Base-by-base conservation (phyloP, 2,888 invertebrate species). In the Coleophora deauratella region DNA sequence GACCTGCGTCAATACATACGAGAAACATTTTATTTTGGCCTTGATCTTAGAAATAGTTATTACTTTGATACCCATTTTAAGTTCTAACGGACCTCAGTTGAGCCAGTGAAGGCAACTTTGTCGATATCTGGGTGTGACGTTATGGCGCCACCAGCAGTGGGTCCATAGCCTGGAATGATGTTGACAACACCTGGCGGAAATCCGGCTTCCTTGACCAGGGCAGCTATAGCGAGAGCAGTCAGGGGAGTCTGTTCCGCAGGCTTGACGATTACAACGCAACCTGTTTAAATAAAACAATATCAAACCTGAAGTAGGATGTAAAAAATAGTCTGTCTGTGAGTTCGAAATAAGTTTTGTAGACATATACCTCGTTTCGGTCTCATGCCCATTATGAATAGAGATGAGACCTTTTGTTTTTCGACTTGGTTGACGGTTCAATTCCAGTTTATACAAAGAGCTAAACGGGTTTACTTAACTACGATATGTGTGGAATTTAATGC, bases 171-270 rank as follows among this genome's bases (percentile, higher is more conserved):
- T 32, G 96, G 92, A 8, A 98, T 86, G 9, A 98, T 89, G 72
- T 97, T 98, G 2, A 98, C 69, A 0, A 98, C 97, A 27, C 97
- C 97, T 36, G 92, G 87, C 0, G 97, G 97, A 66, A 97, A 93
- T 9, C 97, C 97, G 42, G 95, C 97, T 85, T 97, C 93, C 62
- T 91, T 93, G n/a, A 87, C 74, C 43, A 98, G 80, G 44, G 94
- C 90, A 1, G 95, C 97, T 9, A 96, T 77, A 59, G 96, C 94
- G 9, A 97, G 79, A 0, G 97, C 96, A 0, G 97, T 94, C 15
- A 98, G 84, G 0, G 96, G 94, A 0, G 97, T 98, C 76, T 97
- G 97, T 67, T 98, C 98, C 0, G 98, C 98, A 0, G 97, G 94
- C 73, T 98, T 98, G 54, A 97, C 77, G 1, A 97, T 89, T 9